phyloP scores from a whole-genome alignment of 2,113 vertebrate species.

The Caloenas nicobarica region DNA sequence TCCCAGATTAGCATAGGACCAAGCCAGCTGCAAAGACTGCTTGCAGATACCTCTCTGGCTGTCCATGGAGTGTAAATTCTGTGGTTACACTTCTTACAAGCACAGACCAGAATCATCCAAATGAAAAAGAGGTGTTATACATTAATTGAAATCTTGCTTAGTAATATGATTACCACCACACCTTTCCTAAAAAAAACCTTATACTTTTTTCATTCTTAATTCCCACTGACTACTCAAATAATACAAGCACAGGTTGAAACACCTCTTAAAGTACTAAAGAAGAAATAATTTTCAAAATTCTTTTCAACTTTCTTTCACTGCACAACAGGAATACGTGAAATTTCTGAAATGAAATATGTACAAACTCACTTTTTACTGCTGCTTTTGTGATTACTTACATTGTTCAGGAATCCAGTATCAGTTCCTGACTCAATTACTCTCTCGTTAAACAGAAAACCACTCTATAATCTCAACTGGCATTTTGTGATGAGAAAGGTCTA shows the following conservation, averaged over 20 bases:
- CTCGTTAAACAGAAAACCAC: background rate
- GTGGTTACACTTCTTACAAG: background rate
- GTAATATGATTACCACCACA: background rate
- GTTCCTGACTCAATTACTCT: background rate
- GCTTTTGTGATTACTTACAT: background rate
- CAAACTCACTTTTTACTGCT: background rate
- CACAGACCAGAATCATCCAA: background rate
- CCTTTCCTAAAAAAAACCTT: accelerated
- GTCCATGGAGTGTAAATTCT: background rate
- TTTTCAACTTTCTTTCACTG: background rate
- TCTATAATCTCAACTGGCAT: background rate
- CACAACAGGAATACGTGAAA: background rate
- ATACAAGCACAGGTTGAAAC: background rate
- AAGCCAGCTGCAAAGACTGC: background rate
- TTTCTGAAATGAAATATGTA: background rate
- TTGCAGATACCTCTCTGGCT: background rate
- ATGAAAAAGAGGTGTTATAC: background rate
- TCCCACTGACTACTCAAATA: background rate
- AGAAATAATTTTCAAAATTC: background rate
- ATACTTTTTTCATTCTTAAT: background rate
- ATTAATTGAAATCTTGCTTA: background rate
- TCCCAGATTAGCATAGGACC: background rate
- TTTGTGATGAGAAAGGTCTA: background rate
- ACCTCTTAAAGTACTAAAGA: background rate
- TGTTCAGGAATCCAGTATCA: background rate